Evolutionary conservation across 2,888 invertebrate species (phyloP).

Genomic region (Brenthis ino): DNA sequence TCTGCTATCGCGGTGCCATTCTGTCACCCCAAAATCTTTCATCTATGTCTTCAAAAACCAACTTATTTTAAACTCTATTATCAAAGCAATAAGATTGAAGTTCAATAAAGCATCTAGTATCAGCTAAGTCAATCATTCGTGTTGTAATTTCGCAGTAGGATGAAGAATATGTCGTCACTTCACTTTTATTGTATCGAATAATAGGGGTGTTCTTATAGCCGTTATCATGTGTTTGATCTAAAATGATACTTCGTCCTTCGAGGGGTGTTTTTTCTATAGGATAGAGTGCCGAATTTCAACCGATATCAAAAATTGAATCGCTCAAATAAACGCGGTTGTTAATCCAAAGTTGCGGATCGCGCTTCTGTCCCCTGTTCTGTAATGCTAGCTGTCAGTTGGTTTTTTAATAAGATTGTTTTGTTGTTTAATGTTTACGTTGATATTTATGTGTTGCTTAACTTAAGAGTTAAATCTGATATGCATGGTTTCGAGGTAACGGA

Average conservation of each 20-base stretch:
- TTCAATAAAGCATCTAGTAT: constrained; percentile 39
- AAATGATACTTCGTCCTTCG: constrained; percentile 76
- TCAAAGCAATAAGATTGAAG: constrained; percentile 36
- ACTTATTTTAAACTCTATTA: constrained; percentile 44
- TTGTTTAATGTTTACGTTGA: constrained; percentile 15
- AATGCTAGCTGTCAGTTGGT: constrained; percentile 37
- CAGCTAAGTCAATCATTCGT: constrained; percentile 54
- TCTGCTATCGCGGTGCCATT: constrained; percentile 54
- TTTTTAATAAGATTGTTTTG: constrained; percentile 28
- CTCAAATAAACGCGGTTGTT: constrained; percentile 49
- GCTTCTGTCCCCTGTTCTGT: constrained; percentile 47
- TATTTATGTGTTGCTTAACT: no score
- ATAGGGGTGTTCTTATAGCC: constrained; percentile 81
- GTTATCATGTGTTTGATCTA: constrained; percentile 83
- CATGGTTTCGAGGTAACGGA: no score
- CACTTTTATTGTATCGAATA: constrained; percentile 83
- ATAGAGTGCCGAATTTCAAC: constrained; percentile 51
- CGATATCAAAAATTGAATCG: constrained; percentile 51
- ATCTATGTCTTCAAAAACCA: constrained; percentile 44
- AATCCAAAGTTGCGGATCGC: constrained; percentile 47
- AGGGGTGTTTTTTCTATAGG: constrained; percentile 58
- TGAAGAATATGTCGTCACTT: constrained; percentile 82
- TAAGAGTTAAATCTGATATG: no score
- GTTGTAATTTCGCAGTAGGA: constrained; percentile 70
- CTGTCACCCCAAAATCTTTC: constrained; percentile 62